Conservation (phyloP, 2,888 invertebrate genomes). For the Cataglyphis cursor region DNA sequence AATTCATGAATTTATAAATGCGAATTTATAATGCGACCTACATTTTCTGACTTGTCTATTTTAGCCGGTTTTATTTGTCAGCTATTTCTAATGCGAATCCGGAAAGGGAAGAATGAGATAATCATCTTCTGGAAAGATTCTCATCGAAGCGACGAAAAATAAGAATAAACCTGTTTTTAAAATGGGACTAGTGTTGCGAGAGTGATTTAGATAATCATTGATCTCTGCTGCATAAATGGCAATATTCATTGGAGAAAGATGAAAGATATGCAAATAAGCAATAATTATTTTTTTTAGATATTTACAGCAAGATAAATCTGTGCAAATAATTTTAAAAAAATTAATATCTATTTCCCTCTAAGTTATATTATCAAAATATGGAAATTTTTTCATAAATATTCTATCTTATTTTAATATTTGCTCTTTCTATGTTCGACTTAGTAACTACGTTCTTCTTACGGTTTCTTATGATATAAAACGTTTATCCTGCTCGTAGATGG, state of each 20-base stretch:
- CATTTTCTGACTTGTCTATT: conserved; percentile 15
- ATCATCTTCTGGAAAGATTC: neutral
- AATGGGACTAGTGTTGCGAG: neutral
- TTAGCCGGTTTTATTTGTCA: conserved; percentile 35
- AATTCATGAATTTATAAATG: conserved; percentile 25
- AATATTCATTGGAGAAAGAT: neutral
- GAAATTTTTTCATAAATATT: neutral
- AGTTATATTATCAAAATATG: neutral
- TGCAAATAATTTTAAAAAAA: neutral
- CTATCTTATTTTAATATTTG: neutral
- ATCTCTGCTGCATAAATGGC: neutral
- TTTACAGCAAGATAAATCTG: neutral
- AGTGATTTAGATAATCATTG: conserved; percentile 17
- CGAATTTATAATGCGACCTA: conserved; percentile 37
- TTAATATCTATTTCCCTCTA: neutral
- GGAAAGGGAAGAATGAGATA: conserved; percentile 45
- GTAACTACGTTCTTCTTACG: conserved; percentile 12
- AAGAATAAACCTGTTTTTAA: conserved; percentile 42
- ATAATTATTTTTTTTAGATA: neutral
- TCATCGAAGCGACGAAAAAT: conserved; percentile 1
- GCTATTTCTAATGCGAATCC: conserved; percentile 34
- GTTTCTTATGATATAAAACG: neutral
- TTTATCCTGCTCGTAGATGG: conserved; percentile 1
- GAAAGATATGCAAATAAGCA: neutral
- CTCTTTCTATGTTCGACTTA: neutral